Evolutionary conservation across 2,888 invertebrate genomes (phyloP), one percentile per base, ranked within the genome.

Genomic region (Acleris emargana): DNA sequence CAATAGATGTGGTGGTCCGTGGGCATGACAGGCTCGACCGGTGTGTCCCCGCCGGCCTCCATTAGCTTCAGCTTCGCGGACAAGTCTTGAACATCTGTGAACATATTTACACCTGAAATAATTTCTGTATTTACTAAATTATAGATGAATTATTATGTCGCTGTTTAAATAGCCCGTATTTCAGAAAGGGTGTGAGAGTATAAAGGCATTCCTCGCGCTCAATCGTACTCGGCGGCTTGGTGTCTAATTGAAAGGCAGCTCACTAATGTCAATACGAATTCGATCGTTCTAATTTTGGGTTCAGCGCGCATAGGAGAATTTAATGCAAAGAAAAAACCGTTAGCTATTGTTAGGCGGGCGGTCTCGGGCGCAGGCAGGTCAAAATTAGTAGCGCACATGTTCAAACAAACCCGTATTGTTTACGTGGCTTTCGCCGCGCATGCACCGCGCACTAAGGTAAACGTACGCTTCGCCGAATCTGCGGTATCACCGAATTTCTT

Each of bases 51-150:
- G 22, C 91, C 91, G 13, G 88, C 83, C 73, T 92, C 92, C 95
- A 95, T 95, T 70, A 95, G 85, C 79, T 94, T 95, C 80, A 95
- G 87, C 81, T 94, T 94, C 55, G 95, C 95, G 73, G 95, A 95
- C 76, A 95, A 91, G 83, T 95, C 95, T 83, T 95, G 95, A 73
- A 95, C 94, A 86, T 95, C 95, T 94, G 94, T 62, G 78, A 93
- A 91, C 20, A 55, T 4, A 54, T 38, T 38, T 38, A 13, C 13
- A 0, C 3, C 13, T 38, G 38, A 13, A 38, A 38, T 13, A 13
- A 38, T 13, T 38, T 13, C 38, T 38, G 13, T 25, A 25, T 28
- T 11, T 32, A 4, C 13, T 1, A 0, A 38, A 4, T 38, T 38
- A 13, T 38, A 38, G 38, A 13, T 38, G 38, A 13, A 13, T 13